Conservation (phyloP, 37 sponge, comb jelly and placozoan genomes). For the Beroe forskalii region DNA sequence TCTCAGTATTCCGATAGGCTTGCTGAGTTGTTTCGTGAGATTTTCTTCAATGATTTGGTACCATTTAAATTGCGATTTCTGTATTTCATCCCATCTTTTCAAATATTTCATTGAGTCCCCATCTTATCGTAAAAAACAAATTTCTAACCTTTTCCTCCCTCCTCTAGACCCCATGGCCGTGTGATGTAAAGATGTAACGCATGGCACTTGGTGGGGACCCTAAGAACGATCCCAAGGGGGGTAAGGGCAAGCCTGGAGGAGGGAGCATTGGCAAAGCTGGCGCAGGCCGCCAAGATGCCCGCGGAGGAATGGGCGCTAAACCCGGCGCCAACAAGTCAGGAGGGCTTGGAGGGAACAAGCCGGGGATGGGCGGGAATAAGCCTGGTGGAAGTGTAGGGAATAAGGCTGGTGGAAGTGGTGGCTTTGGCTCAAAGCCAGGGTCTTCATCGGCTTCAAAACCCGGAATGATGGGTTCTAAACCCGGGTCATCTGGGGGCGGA, state of each 20-base stretch:
- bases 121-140: too few relatives aligned
- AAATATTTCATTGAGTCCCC: too few relatives aligned
- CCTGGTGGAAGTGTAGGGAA: neutral
- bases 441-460: neutral
- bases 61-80: too few relatives aligned
- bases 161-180: neutral
- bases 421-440: constrained; percentile 12
- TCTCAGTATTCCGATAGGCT: too few relatives aligned
- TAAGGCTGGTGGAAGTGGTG: neutral
- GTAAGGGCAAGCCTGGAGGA: constrained; percentile 11
- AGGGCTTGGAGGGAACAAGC: neutral
- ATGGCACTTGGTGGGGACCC: neutral
- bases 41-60: too few relatives aligned
- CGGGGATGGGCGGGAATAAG: constrained; percentile 11
- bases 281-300: neutral
- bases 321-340: neutral
- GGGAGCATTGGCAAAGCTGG: neutral
- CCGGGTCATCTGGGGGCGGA: neutral
- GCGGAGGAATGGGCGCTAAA: constrained; percentile 21
- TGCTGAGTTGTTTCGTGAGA: too few relatives aligned
- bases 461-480: neutral
- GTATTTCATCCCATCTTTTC: too few relatives aligned
- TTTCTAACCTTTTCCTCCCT: neutral
- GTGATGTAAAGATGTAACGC: neutral
- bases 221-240: neutral